Evolutionary conservation across 2,797 vertebrate genomes (phyloP).

Genomic region (Psittacula echo): DNA sequence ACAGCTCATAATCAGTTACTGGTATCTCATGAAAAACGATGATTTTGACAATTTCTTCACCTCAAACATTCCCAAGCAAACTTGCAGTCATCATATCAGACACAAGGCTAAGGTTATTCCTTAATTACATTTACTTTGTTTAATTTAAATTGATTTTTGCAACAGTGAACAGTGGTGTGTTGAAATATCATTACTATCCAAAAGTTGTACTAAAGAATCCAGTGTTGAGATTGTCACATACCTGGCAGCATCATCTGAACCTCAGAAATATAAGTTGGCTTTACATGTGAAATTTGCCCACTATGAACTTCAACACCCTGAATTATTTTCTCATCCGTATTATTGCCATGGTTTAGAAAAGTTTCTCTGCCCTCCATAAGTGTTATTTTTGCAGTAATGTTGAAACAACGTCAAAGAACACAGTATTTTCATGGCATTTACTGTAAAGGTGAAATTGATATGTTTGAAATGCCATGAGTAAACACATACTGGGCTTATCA

Average conservation of each 20-base stretch:
- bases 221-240: neutral
- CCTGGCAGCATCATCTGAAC: neutral
- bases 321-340: neutral
- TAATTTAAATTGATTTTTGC: neutral
- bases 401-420: neutral
- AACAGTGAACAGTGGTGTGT: neutral
- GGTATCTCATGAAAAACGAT: neutral
- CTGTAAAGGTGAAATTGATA: neutral
- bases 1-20: neutral
- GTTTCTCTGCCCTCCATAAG: neutral
- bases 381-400: neutral
- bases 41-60: neutral
- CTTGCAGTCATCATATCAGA: neutral
- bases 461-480: neutral
- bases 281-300: neutral
- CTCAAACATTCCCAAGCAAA: neutral
- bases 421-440: neutral
- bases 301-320: neutral
- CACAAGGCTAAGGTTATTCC: neutral
- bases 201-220: neutral
- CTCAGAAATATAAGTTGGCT: neutral
- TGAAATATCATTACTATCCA: neutral
- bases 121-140: neutral
- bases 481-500: neutral
- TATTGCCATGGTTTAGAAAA: neutral